phyloP scores from a whole-genome alignment of 2,888 invertebrate genomes.

The Scaptodrosophila latifasciaeformis region DNA sequence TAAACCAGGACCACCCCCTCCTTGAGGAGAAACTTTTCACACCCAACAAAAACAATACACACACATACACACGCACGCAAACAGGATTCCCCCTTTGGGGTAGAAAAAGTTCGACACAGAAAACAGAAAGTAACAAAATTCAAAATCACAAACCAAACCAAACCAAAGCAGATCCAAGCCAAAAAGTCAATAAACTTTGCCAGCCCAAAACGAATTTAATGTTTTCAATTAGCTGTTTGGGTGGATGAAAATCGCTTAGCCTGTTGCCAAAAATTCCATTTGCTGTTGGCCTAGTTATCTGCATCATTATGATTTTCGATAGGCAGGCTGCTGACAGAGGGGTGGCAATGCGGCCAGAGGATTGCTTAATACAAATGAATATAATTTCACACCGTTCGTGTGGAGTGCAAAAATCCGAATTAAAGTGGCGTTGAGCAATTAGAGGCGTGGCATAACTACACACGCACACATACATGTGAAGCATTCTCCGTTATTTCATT shows the following conservation, averaged over 20 bases:
- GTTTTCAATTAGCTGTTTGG: conserved; percentile 26
- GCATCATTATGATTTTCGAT: too few species aligned
- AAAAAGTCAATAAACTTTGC: conserved; percentile 17
- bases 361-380: not conserved
- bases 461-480: not conserved
- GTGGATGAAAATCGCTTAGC: conserved; percentile 1
- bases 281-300: not conserved
- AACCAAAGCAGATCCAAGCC: conserved; percentile 16
- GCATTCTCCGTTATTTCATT: not conserved
- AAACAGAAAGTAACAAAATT: conserved; percentile 29
- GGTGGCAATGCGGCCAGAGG: too few species aligned
- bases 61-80: too few species aligned
- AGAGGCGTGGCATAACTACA: not conserved
- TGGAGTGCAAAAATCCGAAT: not conserved
- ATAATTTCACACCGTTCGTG: not conserved
- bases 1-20: conserved; percentile 3
- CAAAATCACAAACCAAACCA: conserved; percentile 10
- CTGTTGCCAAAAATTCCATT: conserved; percentile 4
- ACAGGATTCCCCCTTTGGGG: too few species aligned
- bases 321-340: too few species aligned
- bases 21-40: conserved; percentile 21
- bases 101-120: conserved; percentile 20
- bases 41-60: conserved; percentile 14
- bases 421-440: not conserved
- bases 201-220: conserved; percentile 18